Conservation (phyloP, 2,888 invertebrate genomes). For the Eupithecia vulgata region DNA sequence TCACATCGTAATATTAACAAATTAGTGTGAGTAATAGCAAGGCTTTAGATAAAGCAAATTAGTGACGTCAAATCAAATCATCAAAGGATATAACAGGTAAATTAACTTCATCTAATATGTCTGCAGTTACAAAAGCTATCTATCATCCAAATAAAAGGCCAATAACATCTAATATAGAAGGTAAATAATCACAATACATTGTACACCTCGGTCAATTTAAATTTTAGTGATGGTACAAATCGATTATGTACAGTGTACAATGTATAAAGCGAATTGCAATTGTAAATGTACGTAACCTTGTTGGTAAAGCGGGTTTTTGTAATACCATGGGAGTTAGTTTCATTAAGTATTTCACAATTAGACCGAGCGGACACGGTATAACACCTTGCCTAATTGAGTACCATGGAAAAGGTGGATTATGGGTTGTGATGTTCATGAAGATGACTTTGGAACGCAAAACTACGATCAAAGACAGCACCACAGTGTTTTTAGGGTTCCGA, state of each 20-base stretch:
- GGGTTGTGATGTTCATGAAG: neutral
- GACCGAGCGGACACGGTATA: slow-evolving; percentile 4
- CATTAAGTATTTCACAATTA: slow-evolving; percentile 39
- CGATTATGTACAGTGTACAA: slow-evolving; percentile 29
- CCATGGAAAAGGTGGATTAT: neutral
- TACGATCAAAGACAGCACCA: no score
- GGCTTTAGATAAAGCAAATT: neutral
- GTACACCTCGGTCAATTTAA: slow-evolving; percentile 31
- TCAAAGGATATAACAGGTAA: neutral
- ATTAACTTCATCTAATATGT: neutral
- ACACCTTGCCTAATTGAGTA: neutral
- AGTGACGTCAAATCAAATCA: neutral
- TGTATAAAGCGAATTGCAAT: slow-evolving; percentile 39
- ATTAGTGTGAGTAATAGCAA: neutral
- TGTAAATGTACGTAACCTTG: slow-evolving; percentile 35
- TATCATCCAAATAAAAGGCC: neutral
- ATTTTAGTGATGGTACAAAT: slow-evolving; percentile 39
- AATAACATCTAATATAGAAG: slow-evolving; percentile 19
- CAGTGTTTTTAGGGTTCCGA: no score
- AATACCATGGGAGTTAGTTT: slow-evolving; percentile 38
- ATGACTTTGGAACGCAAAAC: neutral
- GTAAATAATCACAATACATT: slow-evolving; percentile 36
- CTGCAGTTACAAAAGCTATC: neutral
- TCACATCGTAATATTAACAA: neutral
- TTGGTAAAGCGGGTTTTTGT: slow-evolving; percentile 39